Conservation (phyloP, 2,113 vertebrate species). For the Paramisgurnus dabryanus region DNA sequence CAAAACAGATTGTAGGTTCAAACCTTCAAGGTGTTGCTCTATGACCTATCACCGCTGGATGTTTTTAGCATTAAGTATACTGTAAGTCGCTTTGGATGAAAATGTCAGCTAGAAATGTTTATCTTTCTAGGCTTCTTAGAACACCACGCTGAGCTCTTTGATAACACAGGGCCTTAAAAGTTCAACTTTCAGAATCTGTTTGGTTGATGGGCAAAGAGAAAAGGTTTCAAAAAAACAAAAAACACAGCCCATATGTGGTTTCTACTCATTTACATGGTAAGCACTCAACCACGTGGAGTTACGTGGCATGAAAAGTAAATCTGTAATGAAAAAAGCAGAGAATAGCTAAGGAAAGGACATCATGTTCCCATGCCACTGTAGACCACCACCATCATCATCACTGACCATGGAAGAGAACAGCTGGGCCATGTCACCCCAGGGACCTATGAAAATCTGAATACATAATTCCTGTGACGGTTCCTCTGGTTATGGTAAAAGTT, state of each 20-base stretch:
- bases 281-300: neutral
- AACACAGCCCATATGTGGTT: neutral
- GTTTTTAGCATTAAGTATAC: neutral
- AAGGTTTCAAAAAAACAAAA: neutral
- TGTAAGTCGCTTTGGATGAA: constrained; percentile 25
- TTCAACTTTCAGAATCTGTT: constrained; percentile 3
- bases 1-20: neutral
- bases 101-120: neutral
- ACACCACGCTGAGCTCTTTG: neutral
- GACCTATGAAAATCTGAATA: constrained; percentile 6
- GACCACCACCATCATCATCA: neutral
- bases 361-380: constrained; percentile 18
- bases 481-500: neutral
- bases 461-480: neutral
- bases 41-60: neutral
- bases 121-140: neutral
- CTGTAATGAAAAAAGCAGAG: constrained; percentile 31
- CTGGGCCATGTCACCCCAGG: constrained; percentile 37
- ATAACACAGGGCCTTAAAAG: constrained; percentile 24
- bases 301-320: constrained; percentile 19
- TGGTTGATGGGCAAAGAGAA: neutral
- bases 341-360: constrained; percentile 3
- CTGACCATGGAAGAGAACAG: constrained; percentile 23
- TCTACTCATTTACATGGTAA: constrained; percentile 16
- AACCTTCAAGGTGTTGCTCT: neutral